Evolutionary conservation across 2,113 vertebrate species (phyloP).

Genomic region (Lepisosteus osseus): DNA sequence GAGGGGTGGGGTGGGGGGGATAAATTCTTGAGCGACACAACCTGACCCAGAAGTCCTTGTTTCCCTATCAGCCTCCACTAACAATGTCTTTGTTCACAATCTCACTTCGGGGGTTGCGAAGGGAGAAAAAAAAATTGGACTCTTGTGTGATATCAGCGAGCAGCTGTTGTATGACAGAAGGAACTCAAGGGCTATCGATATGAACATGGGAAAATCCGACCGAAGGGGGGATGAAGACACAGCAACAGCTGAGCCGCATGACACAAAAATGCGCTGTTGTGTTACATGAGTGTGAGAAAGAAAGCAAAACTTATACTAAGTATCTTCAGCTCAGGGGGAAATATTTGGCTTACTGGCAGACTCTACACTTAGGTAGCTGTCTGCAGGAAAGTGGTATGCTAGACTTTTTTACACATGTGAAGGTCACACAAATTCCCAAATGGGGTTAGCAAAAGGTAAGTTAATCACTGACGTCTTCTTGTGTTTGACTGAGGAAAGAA

Average conservation of each 20-base stretch:
- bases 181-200: constrained; percentile 77
- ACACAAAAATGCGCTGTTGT: constrained; percentile 49
- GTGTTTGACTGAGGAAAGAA: too few species aligned
- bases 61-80: constrained; percentile 57
- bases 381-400: not conserved
- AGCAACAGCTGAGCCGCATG: constrained; percentile 61
- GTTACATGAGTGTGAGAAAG: constrained; percentile 35
- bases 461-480: too few species aligned
- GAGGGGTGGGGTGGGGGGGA: constrained; percentile 1
- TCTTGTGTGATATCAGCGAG: constrained; percentile 70
- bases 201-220: constrained; percentile 77
- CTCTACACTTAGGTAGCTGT: not conserved
- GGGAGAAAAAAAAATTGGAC: constrained; percentile 43
- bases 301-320: constrained; percentile 36
- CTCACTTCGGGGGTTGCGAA: constrained; percentile 32
- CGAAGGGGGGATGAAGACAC: constrained; percentile 62
- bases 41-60: constrained; percentile 56
- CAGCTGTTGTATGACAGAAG: constrained; percentile 84
- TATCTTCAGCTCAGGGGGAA: constrained; percentile 33
- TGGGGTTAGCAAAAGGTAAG: too few species aligned
- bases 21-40: constrained; percentile 43
- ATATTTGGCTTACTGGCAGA: constrained; percentile 4
- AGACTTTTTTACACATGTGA: too few species aligned
- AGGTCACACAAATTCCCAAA: too few species aligned
- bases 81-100: constrained; percentile 57